Conservation (phyloP, 2,888 invertebrate genomes). For the Allacma fusca region DNA sequence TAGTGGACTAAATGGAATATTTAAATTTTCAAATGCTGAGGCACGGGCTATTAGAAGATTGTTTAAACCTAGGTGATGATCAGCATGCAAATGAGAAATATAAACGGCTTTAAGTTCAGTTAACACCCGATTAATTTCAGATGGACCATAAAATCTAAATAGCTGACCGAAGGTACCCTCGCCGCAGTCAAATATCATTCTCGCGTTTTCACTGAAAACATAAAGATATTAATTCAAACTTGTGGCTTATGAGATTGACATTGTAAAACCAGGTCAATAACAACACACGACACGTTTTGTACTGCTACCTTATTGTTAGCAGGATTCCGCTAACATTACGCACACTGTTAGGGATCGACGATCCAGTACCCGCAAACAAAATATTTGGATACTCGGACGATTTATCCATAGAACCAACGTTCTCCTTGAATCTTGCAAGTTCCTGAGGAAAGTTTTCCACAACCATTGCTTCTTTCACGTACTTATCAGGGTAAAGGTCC, state of each 20-base stretch:
- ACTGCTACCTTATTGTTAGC: slow-evolving; percentile 76
- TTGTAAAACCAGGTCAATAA: not conserved
- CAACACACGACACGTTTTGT: not conserved
- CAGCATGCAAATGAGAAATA: slow-evolving; percentile 95
- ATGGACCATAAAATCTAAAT: slow-evolving; percentile 79
- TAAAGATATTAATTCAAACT: too few relatives aligned
- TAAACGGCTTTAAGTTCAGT: slow-evolving; percentile 75
- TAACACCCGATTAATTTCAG: slow-evolving; percentile 72
- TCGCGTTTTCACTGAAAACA: too few relatives aligned
- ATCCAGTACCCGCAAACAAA: slow-evolving; percentile 92
- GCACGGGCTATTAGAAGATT: slow-evolving; percentile 75
- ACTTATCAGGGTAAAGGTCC: slow-evolving; percentile 68
- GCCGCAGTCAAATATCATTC: slow-evolving; percentile 90
- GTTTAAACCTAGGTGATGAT: slow-evolving; percentile 91
- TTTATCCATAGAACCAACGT: slow-evolving; percentile 62
- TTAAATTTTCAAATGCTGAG: slow-evolving; percentile 65
- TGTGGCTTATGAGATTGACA: too few relatives aligned
- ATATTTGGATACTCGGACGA: slow-evolving; percentile 74
- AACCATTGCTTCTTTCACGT: slow-evolving; percentile 74
- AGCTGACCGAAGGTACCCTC: slow-evolving; percentile 93
- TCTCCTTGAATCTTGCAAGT: slow-evolving; percentile 69
- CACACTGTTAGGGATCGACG: slow-evolving; percentile 89
- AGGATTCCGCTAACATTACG: slow-evolving; percentile 89
- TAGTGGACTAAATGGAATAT: slow-evolving; percentile 65
- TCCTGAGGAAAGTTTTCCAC: slow-evolving; percentile 72